Evolutionary conservation across 2,113 vertebrate genomes (phyloP), one percentile per base, ranked within the genome.

Genomic region (Plecotus auritus): DNA sequence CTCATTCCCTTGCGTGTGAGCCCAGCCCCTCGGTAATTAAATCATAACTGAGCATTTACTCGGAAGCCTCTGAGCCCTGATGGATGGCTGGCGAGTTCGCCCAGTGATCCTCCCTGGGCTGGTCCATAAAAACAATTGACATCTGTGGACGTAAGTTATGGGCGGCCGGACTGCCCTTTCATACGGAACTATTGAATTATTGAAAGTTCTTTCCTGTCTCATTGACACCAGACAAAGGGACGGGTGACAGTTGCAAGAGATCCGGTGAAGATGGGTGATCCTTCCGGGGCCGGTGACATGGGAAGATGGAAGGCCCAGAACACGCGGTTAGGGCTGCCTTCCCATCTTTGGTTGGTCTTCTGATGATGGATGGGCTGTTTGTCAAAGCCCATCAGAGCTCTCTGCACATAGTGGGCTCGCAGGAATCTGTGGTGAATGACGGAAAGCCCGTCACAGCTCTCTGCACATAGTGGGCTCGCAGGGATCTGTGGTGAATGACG

Each of bases 1-100:
- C 96, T 98, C 82, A 96, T 97, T 97, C 95, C 88, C 87, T 97
- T 97, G 97, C 96, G 98, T 98, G 91, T 97, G 96, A 97, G 94
- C 76, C 84, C 82, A 95, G 97, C 77, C 77, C 97, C 97, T 96
- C 35, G 66, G 95, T 95, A 98, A 97, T 97, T 97, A 97, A 98
- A 98, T 97, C 97, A 98, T 98, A 98, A 98, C 92, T 98, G 93
- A 97, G 81, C 82, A 96, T 97, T 98, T 97, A 42, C 85, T 74
- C 93, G 94, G 93, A 96, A 96, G 97, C 98, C 96, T 91, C 42
- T 74, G 89, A 97, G 40, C 64, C 81, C 93, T 94, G 94, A 93
- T 93, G 93, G 87, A 97, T 95, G 81, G 74, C 54, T 72, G 82
- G 94, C 9, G 73, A 70, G 69, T 37, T 74, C 77, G 88, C 81